phyloP scores from a whole-genome alignment of 2,113 vertebrate species.

The Aegotheles bennettii region DNA sequence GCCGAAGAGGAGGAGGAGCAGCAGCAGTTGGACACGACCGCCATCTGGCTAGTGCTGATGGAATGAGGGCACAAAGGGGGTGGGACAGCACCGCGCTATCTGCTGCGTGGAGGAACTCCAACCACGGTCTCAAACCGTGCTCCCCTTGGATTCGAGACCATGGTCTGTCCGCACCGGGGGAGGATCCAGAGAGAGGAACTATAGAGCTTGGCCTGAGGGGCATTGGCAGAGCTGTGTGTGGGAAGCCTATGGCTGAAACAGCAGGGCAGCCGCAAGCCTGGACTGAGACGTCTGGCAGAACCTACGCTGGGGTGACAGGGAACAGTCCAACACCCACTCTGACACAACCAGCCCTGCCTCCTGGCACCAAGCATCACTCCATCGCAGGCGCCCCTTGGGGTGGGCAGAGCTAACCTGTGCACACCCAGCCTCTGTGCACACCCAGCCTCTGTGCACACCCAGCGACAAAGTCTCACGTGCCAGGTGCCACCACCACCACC shows the following conservation, averaged over 20 bases:
- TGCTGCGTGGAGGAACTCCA: constrained; percentile 52
- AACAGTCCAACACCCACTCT: neutral
- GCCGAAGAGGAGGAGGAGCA: constrained; percentile 83
- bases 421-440: neutral
- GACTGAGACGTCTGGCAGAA: constrained; percentile 6
- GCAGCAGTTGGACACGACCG: constrained; percentile 70
- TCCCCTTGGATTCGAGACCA: constrained; percentile 16
- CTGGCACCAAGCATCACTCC: neutral
- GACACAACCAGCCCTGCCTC: neutral
- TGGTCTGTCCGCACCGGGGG: constrained; percentile 59
- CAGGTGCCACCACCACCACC: neutral
- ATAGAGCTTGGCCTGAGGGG: constrained; percentile 54
- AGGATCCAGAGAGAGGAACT: constrained; percentile 70
- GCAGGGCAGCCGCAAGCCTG: constrained; percentile 16
- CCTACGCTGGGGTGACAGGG: neutral
- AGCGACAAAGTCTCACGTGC: neutral
- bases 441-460: neutral
- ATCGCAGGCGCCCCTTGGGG: neutral
- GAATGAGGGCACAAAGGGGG: constrained; percentile 64
- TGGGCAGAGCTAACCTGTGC: neutral
- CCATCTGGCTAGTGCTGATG: constrained; percentile 65
- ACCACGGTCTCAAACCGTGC: constrained; percentile 15
- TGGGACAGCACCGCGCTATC: constrained; percentile 68
- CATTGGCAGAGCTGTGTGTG: constrained; percentile 54
- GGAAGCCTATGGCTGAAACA: constrained; percentile 38